These are phyloP conservation scores for Ranitomeya variabilis DNA, from an alignment of 2,113 vertebrate species.

Conservation along the genomic window DNA sequence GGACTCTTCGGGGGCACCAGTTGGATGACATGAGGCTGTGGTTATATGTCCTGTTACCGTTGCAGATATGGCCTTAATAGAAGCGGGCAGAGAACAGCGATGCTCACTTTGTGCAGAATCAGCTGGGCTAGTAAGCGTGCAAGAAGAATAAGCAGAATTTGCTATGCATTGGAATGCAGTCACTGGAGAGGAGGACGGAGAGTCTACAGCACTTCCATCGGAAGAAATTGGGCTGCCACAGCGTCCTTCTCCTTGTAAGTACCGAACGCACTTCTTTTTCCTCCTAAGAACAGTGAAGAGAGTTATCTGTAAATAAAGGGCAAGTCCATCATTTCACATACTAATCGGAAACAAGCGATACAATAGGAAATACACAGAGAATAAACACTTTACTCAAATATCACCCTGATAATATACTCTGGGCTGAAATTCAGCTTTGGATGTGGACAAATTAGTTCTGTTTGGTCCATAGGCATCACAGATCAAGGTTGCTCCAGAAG, in stretches of 20 bases:
- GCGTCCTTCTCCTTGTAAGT: constrained; percentile 92
- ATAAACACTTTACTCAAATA: no score
- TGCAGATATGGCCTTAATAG: constrained; percentile 67
- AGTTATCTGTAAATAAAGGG: constrained; percentile 91
- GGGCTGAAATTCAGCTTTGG: not conserved
- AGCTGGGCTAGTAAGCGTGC: constrained; percentile 73
- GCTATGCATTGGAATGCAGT: constrained; percentile 70
- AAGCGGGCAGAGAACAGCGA: constrained; percentile 61
- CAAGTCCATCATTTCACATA: constrained; percentile 78
- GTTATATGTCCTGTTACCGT: constrained; percentile 65
- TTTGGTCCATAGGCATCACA: not conserved
- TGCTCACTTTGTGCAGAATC: constrained; percentile 68
- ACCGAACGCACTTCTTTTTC: constrained; percentile 99
- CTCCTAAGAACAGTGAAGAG: constrained; percentile 97
- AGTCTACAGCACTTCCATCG: constrained; percentile 98
- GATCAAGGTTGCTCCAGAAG: no score
- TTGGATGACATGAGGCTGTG: constrained; percentile 36
- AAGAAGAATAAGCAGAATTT: constrained; percentile 72
- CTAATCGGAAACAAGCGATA: constrained; percentile 34
- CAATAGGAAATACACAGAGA: not conserved
- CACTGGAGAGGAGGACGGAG: constrained; percentile 77
- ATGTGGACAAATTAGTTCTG: not conserved
- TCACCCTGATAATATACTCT: no score
- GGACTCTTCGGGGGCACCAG: constrained; percentile 58
- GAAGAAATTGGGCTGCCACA: constrained; percentile 96